Evolutionary conservation across 2,888 invertebrate genomes (phyloP).

Genomic region (Yponomeuta evonymella): DNA sequence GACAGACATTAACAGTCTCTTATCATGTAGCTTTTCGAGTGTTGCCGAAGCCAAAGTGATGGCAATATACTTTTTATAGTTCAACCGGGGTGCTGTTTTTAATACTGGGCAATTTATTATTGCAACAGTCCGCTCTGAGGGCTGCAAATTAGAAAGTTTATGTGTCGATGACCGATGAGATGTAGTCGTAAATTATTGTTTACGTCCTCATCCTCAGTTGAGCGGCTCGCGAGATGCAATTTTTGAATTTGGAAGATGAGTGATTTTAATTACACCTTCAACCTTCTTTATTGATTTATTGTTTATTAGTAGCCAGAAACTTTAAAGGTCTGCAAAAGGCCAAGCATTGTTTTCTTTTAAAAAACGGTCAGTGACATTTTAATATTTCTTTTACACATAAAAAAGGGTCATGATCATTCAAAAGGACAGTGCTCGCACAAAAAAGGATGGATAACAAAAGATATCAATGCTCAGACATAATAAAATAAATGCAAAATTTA

Average conservation of each 20-base stretch:
- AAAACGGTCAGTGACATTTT: not conserved
- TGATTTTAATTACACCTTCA: slow-evolving; percentile 59
- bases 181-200: slow-evolving; percentile 53
- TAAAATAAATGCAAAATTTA: slow-evolving; percentile 23
- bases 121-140: slow-evolving; percentile 43
- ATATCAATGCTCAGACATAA: slow-evolving; percentile 15
- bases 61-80: slow-evolving; percentile 64
- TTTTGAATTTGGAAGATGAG: slow-evolving; percentile 39
- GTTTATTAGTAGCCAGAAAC: slow-evolving; percentile 43
- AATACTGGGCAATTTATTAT: slow-evolving; percentile 55
- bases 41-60: slow-evolving; percentile 61
- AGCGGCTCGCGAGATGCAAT: slow-evolving; percentile 41
- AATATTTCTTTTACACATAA: slow-evolving; percentile 20
- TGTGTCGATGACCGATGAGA: slow-evolving; percentile 53
- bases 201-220: slow-evolving; percentile 60
- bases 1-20: slow-evolving; percentile 63
- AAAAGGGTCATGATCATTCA: slow-evolving; percentile 63
- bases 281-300: slow-evolving; percentile 50
- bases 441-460: slow-evolving; percentile 30
- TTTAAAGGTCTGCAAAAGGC: slow-evolving; percentile 28
- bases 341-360: not conserved
- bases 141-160: slow-evolving; percentile 72
- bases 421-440: slow-evolving; percentile 51
- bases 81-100: slow-evolving; percentile 62
- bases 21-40: slow-evolving; percentile 55